Conservation (phyloP, 2,113 vertebrate genomes). For the Barbus barbus region DNA sequence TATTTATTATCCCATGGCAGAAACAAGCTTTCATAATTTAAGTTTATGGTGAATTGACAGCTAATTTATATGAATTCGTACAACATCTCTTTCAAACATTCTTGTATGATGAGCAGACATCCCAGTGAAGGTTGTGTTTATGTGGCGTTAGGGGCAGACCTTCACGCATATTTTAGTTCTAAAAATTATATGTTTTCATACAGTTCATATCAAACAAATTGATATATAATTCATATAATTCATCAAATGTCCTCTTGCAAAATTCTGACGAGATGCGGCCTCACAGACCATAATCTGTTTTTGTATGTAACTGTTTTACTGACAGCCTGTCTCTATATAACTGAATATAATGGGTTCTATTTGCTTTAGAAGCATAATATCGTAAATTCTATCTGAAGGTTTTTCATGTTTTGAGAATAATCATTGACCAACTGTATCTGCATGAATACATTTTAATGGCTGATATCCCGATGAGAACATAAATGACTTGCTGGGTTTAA, state of each 20-base stretch:
- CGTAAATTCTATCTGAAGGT: background rate
- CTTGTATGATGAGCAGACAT: too few species aligned
- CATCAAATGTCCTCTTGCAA: background rate
- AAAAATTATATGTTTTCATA: too few species aligned
- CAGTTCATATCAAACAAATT: too few species aligned
- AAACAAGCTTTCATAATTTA: too few species aligned
- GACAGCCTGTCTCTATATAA: background rate
- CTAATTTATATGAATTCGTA: too few species aligned
- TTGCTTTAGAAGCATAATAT: background rate
- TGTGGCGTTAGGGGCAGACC: too few species aligned
- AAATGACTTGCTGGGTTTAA: constrained; percentile 4
- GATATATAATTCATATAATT: too few species aligned
- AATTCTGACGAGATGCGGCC: background rate
- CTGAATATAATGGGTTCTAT: background rate
- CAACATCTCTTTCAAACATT: too few species aligned
- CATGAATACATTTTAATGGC: constrained; percentile 15
- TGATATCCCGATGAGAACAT: constrained; percentile 12
- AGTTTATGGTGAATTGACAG: too few species aligned
- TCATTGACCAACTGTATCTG: constrained; percentile 3
- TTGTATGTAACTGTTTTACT: background rate
- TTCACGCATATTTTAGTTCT: too few species aligned
- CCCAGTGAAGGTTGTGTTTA: too few species aligned
- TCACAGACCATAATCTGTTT: background rate
- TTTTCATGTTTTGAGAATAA: background rate
- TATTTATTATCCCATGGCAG: too few species aligned